phyloP scores from a whole-genome alignment of 1,140 invertebrate genomes.

The Cepaea nemoralis region DNA sequence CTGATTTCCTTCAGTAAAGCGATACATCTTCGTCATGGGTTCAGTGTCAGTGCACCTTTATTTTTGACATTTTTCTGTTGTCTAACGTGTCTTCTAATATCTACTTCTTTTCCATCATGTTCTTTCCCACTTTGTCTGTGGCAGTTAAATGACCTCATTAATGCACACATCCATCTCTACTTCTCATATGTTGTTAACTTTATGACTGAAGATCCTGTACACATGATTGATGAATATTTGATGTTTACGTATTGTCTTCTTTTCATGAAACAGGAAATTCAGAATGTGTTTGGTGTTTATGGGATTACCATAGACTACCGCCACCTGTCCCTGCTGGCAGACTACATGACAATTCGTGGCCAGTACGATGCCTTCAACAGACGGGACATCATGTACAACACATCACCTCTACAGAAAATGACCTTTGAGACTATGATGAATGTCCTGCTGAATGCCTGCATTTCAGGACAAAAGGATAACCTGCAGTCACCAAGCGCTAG shows the following conservation, averaged over 20 bases:
- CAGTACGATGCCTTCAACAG: slow-evolving; percentile 90
- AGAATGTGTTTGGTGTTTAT: slow-evolving; percentile 94
- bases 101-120: too few relatives aligned
- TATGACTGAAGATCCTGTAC: too few relatives aligned
- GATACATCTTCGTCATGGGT: too few relatives aligned
- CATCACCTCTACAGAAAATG: slow-evolving; percentile 97
- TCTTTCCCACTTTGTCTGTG: too few relatives aligned
- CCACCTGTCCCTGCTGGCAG: slow-evolving; percentile 92
- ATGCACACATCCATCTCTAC: too few relatives aligned
- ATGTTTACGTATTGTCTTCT: background rate
- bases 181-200: too few relatives aligned
- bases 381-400: slow-evolving; percentile 86
- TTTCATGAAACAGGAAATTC: slow-evolving; percentile 84
- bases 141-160: too few relatives aligned
- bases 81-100: too few relatives aligned
- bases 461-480: slow-evolving; percentile 80
- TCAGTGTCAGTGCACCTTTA: too few relatives aligned
- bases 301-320: slow-evolving; percentile 94
- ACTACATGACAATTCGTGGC: slow-evolving; percentile 98
- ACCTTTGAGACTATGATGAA: slow-evolving; percentile 93
- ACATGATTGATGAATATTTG: too few relatives aligned
- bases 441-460: slow-evolving; percentile 87
- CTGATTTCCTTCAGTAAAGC: too few relatives aligned
- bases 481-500: slow-evolving; percentile 89
- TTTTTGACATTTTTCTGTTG: too few relatives aligned